Percentiles rank a stretch among this genome's conserved stretches.
Conservation (phyloP, 2,888 invertebrate species). For the Coelopa pilipes region DNA sequence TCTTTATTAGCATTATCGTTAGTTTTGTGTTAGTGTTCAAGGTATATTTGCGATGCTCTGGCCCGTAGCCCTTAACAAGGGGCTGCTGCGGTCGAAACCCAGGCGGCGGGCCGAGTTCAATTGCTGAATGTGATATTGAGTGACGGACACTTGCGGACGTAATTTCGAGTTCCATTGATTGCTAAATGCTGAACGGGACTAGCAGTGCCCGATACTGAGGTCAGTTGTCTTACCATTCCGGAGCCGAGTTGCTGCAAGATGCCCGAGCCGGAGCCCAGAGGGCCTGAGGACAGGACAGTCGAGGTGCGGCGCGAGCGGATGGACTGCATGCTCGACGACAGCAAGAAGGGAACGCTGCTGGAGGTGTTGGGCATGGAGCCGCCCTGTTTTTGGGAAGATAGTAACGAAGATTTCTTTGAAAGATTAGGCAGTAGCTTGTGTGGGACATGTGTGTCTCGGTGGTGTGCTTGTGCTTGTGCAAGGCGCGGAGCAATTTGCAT, state of each 20-base stretch:
- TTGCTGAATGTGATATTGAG: slow-evolving; percentile 77
- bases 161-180: slow-evolving; percentile 71
- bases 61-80: background rate
- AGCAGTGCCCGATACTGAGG: slow-evolving; percentile 74
- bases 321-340: slow-evolving; percentile 82
- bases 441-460: slow-evolving; percentile 5
- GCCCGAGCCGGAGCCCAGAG: slow-evolving; percentile 76
- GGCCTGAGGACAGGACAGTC: slow-evolving; percentile 75
- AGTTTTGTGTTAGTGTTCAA: background rate
- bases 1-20: background rate
- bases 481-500: too few relatives aligned
- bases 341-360: slow-evolving; percentile 86
- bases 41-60: background rate
- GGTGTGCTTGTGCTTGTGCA: slow-evolving; percentile 35
- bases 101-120: background rate
- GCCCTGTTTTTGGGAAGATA: slow-evolving; percentile 73
- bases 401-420: slow-evolving; percentile 70
- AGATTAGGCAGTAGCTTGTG: slow-evolving; percentile 53
- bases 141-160: slow-evolving; percentile 80
- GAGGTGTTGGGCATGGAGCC: slow-evolving; percentile 92
- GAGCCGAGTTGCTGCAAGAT: slow-evolving; percentile 89
- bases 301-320: slow-evolving; percentile 80
- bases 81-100: too few relatives aligned
- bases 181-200: slow-evolving; percentile 71
- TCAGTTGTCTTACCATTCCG: slow-evolving; percentile 92